These are phyloP conservation scores for Malurus alboscapulatus DNA, from an alignment of 2,113 vertebrate species.

Conservation along the genomic window DNA sequence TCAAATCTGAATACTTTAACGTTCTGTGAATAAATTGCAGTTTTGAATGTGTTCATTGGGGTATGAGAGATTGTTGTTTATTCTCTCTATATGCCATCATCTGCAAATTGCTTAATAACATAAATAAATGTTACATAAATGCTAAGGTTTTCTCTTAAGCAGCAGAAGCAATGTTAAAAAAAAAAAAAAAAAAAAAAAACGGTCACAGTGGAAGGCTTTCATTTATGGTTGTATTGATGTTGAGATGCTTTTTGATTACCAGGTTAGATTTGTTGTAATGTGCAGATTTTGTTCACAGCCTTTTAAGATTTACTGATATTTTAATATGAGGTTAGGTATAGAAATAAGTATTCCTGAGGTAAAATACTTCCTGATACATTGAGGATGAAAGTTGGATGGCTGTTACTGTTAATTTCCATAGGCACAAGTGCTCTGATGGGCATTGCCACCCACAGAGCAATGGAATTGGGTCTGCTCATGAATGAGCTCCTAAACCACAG, in stretches of 20 bases:
- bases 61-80: background rate
- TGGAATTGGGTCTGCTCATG: background rate
- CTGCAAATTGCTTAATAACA: conserved; percentile 8
- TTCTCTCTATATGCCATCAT: background rate
- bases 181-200: background rate
- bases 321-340: background rate
- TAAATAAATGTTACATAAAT: background rate
- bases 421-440: background rate
- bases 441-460: background rate
- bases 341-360: background rate
- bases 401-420: background rate
- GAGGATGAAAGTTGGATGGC: background rate
- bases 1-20: background rate
- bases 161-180: background rate
- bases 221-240: background rate
- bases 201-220: background rate
- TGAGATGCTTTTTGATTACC: background rate
- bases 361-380: background rate
- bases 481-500: background rate
- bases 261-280: background rate
- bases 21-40: background rate
- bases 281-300: background rate
- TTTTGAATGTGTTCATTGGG: background rate
- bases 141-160: background rate
- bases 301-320: background rate